phyloP scores from a whole-genome alignment of 2,888 invertebrate species.

The Cephus spinipes region DNA sequence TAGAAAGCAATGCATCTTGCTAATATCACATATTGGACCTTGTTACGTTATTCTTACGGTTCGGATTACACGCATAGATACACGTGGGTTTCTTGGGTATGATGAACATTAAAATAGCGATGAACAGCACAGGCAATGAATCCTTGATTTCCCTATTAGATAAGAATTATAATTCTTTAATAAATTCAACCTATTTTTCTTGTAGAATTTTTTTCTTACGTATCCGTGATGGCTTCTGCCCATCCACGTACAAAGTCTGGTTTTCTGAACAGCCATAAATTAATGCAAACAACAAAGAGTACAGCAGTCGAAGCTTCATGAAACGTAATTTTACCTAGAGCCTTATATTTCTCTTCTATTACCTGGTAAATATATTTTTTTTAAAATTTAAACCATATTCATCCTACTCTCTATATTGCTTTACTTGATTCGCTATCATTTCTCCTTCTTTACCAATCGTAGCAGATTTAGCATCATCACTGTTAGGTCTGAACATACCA shows the following conservation, averaged over 20 bases:
- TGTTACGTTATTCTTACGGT: constrained; percentile 33
- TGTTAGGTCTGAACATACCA: constrained; percentile 49
- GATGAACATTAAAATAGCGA: constrained; percentile 69
- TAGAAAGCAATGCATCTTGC: constrained; percentile 18
- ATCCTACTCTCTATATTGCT: neutral
- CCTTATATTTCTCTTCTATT: constrained; percentile 63
- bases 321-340: constrained; percentile 66
- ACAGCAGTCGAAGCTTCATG: constrained; percentile 61
- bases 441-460: constrained; percentile 51
- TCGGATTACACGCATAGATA: constrained; percentile 40
- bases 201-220: constrained; percentile 17
- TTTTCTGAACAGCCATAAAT: constrained; percentile 71
- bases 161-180: neutral
- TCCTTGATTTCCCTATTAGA: constrained; percentile 48
- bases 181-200: neutral
- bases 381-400: neutral
- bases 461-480: constrained; percentile 43
- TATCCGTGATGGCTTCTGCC: constrained; percentile 57
- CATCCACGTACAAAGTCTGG: constrained; percentile 73
- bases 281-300: constrained; percentile 67
- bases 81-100: constrained; percentile 68
- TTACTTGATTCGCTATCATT: constrained; percentile 52
- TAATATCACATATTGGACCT: neutral
- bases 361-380: constrained; percentile 40
- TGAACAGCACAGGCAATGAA: constrained; percentile 66